Evolutionary conservation across 2,888 invertebrate genomes (phyloP), one percentile per base, ranked within the genome.

Genomic region (Drosophila birchii): DNA sequence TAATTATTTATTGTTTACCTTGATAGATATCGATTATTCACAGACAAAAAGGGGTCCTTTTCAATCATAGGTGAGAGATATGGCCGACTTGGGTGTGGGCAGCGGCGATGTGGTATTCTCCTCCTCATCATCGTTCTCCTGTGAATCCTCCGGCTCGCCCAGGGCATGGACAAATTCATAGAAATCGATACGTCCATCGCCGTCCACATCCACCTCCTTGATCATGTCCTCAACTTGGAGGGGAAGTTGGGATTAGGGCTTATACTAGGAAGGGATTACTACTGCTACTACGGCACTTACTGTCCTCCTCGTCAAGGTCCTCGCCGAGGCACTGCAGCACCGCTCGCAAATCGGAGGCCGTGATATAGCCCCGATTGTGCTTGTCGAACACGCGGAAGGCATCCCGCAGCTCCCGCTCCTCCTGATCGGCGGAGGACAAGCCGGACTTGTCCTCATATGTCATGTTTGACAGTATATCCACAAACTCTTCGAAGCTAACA

Each of bases 171-270:
- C 97, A 73, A 93, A 93, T 96, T 97, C 98, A 90, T 97, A 96
- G 93, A 98, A 98, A 93, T 98, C 97, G 88, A 98, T 98, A 78
- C 97, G 95, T 3, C 98, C 98, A 91, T 98, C 98, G 1, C 98
- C 98, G 91, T 98, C 97, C 3, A 98, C 97, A 90, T 98, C 98
- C 9, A 98, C 98, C 93, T 98, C 98, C 90, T 97, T 97, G 90
- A 98, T 98, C 98, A 98, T 98, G 91, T 98, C 98, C 92, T 98
- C 98, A 93, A 98, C 98, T 98, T 29, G n/a, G 93, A 94, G 23
- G 14, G 20, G 18, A 9, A n/a, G 11, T 43, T 6, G 26, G 12
- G 3, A 16, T 67, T 11, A 12, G 14, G 12, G 9, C 7, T 12
- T 1, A 26, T 0, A 6, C 0, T 0, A 23, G 9, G 4, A 7